phyloP scores from a whole-genome alignment of 2,888 invertebrate genomes.

The Micoletzkya japonica region DNA sequence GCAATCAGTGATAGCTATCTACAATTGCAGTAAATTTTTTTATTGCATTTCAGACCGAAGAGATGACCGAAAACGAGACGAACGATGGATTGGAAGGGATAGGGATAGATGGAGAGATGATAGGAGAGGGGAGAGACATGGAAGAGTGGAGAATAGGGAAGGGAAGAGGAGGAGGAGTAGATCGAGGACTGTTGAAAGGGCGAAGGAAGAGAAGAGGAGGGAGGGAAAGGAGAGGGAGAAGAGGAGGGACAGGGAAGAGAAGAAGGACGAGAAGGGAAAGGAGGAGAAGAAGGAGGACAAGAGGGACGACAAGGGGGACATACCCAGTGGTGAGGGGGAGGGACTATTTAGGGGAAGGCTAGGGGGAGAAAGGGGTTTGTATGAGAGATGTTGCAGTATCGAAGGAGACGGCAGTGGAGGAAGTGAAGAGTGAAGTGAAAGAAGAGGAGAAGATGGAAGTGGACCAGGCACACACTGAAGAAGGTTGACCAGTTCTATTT shows the following conservation, averaged over 20 bases:
- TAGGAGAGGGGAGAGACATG: not conserved
- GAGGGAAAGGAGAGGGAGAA: constrained; percentile 11
- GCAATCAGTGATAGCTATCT: no score
- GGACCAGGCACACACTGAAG: constrained; percentile 2
- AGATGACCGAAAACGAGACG: constrained; percentile 18
- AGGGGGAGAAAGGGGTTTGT: not conserved
- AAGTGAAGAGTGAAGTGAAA: constrained; percentile 10
- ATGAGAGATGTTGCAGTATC: not conserved
- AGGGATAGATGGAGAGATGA: constrained; percentile 1
- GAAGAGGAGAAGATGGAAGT: constrained; percentile 23
- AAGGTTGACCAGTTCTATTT: no score
- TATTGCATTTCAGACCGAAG: constrained; percentile 8
- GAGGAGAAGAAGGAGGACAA: constrained; percentile 14
- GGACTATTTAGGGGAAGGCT: not conserved
- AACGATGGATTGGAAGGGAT: not conserved
- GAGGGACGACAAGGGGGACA: constrained; percentile 6
- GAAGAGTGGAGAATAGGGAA: constrained; percentile 16
- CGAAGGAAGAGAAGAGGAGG: constrained; percentile 15
- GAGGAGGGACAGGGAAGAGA: not conserved
- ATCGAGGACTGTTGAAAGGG: constrained; percentile 11
- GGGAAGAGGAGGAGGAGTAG: not conserved
- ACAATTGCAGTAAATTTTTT: no score
- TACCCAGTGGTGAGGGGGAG: not conserved
- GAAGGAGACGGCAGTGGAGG: constrained; percentile 12
- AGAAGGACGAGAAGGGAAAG: constrained; percentile 11